phyloP scores from a whole-genome alignment of 2,797 vertebrate genomes.

The Lerista edwardsae region DNA sequence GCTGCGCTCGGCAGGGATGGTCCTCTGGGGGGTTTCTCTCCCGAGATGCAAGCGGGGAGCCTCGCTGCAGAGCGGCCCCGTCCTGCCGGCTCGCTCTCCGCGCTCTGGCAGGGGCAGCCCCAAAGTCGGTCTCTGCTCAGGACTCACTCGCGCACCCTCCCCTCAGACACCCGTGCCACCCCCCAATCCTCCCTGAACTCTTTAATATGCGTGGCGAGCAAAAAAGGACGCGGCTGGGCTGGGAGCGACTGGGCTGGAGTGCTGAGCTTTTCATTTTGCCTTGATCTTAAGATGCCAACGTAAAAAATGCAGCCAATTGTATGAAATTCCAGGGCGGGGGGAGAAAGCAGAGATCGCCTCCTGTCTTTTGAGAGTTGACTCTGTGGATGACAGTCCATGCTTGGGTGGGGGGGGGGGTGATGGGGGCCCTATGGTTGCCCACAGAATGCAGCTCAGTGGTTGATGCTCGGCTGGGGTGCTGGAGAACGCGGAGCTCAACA shows the following conservation, averaged over 20 bases:
- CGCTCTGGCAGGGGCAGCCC: slow-evolving; percentile 47
- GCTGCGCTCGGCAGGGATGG: no score
- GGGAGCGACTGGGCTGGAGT: not conserved
- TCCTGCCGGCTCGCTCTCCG: no score
- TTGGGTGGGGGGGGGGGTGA: rapidly evolving
- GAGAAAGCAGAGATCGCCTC: not conserved
- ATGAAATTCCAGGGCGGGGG: not conserved
- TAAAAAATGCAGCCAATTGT: not conserved
- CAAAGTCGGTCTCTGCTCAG: slow-evolving; percentile 36
- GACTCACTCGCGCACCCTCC: no score
- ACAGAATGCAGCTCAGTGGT: no score
- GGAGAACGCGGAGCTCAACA: not conserved
- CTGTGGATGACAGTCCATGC: not conserved
- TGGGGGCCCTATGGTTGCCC: not conserved
- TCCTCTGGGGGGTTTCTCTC: no score
- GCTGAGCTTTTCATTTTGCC: not conserved
- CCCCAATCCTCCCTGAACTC: not conserved
- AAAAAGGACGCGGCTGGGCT: not conserved
- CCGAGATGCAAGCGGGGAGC: no score
- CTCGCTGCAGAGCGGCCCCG: no score
- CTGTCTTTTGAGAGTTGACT: not conserved
- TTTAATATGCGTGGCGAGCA: not conserved
- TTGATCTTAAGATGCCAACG: not conserved
- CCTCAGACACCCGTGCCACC: not conserved
- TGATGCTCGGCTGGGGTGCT: not conserved